Conservation (phyloP, 2,113 vertebrate species). For the Steatornis caripensis region DNA sequence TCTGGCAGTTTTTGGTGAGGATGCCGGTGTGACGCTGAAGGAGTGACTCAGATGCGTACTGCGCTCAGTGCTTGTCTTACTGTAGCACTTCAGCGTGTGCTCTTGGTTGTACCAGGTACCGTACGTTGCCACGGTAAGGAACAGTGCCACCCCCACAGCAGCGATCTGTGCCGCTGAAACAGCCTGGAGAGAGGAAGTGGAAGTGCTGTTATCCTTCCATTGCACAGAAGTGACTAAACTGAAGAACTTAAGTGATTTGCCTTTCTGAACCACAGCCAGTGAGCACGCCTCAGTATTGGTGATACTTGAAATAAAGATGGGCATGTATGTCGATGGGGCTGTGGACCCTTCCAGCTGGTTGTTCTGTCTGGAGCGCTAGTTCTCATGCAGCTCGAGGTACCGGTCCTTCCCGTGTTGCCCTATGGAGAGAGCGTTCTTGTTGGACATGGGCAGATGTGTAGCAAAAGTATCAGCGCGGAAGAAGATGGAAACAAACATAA, state of each 20-base stretch:
- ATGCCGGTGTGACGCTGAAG: not conserved
- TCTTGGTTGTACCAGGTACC: not conserved
- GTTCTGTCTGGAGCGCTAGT: not conserved
- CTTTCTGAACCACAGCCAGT: not conserved
- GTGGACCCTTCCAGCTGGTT: not conserved
- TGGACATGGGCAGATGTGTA: not conserved
- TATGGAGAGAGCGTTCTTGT: not conserved
- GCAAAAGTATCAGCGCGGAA: not conserved
- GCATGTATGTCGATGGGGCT: not conserved
- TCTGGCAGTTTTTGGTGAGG: not conserved
- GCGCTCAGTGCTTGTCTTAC: not conserved
- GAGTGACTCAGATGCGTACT: not conserved
- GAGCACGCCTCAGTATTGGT: not conserved
- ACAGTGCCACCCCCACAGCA: not conserved
- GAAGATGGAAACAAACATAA: not conserved
- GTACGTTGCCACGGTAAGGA: not conserved
- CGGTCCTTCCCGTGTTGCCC: not conserved
- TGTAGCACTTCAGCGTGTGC: not conserved
- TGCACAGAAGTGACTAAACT: not conserved
- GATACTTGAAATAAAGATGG: not conserved
- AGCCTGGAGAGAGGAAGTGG: not conserved
- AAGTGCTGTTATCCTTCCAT: not conserved
- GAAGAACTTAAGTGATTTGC: not conserved
- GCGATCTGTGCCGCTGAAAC: not conserved
- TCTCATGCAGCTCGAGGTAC: fast-evolving